A percentile compares a stretch with the other conserved stretches of the same genome.
phyloP scores from a whole-genome alignment of 2,113 vertebrate genomes.

The Notiomystis cincta region DNA sequence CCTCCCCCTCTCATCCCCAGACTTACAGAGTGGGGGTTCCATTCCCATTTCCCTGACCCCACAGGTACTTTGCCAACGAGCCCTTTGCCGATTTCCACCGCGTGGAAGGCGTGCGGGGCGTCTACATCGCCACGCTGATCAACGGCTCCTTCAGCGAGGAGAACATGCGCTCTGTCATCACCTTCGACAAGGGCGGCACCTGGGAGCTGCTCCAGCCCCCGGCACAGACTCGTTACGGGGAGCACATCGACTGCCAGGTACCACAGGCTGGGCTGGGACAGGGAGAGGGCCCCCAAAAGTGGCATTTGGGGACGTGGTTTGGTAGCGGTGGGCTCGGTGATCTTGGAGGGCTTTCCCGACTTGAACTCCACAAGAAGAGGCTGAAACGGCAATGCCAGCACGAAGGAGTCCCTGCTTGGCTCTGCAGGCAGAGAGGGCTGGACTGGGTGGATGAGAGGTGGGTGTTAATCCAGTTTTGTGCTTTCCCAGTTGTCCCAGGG shows the following conservation, averaged over 20 bases:
- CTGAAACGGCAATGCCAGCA: fast-evolving
- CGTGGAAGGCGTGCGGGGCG: conserved; percentile 88
- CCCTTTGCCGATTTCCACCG: conserved; percentile 94
- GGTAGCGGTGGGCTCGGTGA: fast-evolving
- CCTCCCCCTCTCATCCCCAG: too few relatives aligned
- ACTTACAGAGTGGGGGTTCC: too few relatives aligned
- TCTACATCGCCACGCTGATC: conserved; percentile 92
- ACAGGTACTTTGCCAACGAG: conserved; percentile 93
- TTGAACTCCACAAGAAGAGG: fast-evolving
- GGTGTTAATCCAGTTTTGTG: background rate
- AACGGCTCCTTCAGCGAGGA: conserved; percentile 89
- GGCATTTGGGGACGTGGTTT: background rate
- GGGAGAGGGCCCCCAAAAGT: background rate
- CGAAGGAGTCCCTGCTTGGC: fast-evolving
- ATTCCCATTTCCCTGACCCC: fast-evolving
- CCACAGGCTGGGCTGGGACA: fast-evolving
- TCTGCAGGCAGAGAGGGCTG: background rate
- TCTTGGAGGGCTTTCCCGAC: background rate
- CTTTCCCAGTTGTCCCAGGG: conserved; percentile 81
- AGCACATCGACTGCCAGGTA: conserved; percentile 90
- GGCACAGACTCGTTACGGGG: conserved; percentile 82
- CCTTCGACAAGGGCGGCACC: conserved; percentile 97
- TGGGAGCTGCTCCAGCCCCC: conserved; percentile 95
- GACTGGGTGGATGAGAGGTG: fast-evolving
- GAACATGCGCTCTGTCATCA: conserved; percentile 96